Evolutionary conservation across 2,113 vertebrate species (phyloP).

Genomic region (Urocolius indicus): DNA sequence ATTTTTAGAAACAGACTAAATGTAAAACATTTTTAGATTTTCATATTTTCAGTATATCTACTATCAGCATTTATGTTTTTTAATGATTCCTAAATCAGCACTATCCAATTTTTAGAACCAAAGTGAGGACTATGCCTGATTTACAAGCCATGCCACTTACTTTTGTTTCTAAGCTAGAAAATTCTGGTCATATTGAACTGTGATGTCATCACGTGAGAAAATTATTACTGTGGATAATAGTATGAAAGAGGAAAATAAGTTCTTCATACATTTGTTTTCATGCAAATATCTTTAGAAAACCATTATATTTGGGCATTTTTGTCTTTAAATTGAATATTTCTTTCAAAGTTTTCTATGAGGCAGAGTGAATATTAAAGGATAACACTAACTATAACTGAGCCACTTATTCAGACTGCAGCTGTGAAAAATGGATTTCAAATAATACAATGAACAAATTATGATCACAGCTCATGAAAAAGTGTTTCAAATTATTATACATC

Average conservation of each 20-base stretch:
- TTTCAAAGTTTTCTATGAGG: conserved; percentile 62
- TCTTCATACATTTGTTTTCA: conserved; percentile 2
- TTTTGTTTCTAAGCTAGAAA: background rate
- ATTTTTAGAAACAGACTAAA: background rate
- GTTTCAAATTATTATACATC: conserved; percentile 44
- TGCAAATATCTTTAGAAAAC: conserved; percentile 20
- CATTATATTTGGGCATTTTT: conserved; percentile 42
- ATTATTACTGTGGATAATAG: background rate
- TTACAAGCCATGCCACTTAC: background rate
- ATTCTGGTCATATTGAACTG: background rate
- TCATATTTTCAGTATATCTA: background rate
- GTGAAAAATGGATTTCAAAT: conserved; percentile 60
- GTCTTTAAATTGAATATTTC: conserved; percentile 55
- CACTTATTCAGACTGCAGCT: conserved; percentile 69
- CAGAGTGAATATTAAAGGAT: conserved; percentile 59
- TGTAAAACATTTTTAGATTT: background rate
- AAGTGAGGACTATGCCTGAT: background rate
- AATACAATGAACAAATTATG: conserved; percentile 63
- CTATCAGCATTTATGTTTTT: background rate
- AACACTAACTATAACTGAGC: conserved; percentile 55
- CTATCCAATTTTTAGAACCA: background rate
- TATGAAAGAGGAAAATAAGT: background rate
- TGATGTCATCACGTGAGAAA: background rate
- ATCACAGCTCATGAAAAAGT: conserved; percentile 56
- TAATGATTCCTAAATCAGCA: background rate